phyloP scores from a whole-genome alignment of 2,113 vertebrate species.

The Phasianus colchicus region DNA sequence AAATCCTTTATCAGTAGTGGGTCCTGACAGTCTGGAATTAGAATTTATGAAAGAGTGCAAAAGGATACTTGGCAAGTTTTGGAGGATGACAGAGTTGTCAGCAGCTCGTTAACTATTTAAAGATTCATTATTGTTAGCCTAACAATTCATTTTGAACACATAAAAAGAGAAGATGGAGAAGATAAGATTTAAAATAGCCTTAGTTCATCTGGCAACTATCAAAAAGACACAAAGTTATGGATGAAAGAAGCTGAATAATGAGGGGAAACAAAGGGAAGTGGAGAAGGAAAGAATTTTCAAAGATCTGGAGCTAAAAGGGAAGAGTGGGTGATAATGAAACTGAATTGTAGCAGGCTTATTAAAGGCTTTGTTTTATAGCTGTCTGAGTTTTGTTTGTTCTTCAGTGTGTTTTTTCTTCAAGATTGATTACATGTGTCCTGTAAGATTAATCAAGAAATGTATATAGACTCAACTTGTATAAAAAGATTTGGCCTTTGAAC shows the following conservation, averaged over 20 bases:
- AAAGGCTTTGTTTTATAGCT: neutral
- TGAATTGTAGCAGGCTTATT: neutral
- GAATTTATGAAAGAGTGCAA: neutral
- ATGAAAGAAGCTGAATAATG: neutral
- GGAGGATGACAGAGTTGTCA: neutral
- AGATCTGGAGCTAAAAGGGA: neutral
- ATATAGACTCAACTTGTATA: neutral
- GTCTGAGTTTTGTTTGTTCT: fast-evolving
- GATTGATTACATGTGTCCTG: neutral
- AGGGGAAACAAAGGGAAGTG: fast-evolving
- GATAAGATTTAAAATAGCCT: neutral
- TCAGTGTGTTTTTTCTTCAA: neutral
- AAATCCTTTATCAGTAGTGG: neutral
- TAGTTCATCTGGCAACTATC: neutral
- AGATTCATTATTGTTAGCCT: neutral
- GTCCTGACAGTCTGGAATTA: neutral
- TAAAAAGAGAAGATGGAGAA: neutral
- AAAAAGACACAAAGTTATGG: fast-evolving
- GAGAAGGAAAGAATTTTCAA: neutral
- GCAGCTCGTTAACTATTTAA: neutral
- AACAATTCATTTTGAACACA: neutral
- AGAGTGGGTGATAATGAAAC: neutral
- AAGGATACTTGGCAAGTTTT: neutral
- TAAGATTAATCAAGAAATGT: neutral
- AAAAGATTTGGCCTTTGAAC: neutral